A percentile compares a stretch with the other conserved stretches of the same genome.
phyloP scores from a whole-genome alignment of 2,888 invertebrate species.

The Pseudococcus jackbeardsleyi region DNA sequence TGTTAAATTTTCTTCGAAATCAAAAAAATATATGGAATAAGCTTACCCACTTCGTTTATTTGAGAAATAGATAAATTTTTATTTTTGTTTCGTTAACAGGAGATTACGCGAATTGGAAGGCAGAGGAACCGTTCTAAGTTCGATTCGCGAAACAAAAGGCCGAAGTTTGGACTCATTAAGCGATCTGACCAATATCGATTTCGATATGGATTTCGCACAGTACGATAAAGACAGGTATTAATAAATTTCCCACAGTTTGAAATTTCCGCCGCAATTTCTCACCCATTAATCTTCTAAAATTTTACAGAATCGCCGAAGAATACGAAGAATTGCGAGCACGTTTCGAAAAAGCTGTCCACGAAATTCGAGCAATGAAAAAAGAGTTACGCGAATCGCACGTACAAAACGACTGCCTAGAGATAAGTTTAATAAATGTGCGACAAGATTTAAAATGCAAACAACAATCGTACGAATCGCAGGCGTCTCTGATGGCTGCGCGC shows the following conservation, averaged over 20 bases:
- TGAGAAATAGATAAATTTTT: not conserved
- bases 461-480: constrained; percentile 78
- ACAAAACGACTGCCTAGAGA: constrained; percentile 83
- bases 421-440: constrained; percentile 81
- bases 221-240: constrained; percentile 77
- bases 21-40: not conserved
- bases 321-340: constrained; percentile 82
- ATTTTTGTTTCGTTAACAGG: constrained; percentile 67
- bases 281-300: not conserved
- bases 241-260: not conserved
- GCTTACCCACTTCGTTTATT: not conserved
- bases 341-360: constrained; percentile 86
- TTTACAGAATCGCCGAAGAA: constrained; percentile 80
- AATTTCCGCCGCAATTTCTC: not conserved
- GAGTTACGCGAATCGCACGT: constrained; percentile 85
- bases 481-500: constrained; percentile 84
- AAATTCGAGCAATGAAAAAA: constrained; percentile 85
- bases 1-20: no score
- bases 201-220: constrained; percentile 80
- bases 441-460: constrained; percentile 80
- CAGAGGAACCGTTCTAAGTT: constrained; percentile 72
- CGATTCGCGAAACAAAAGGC: constrained; percentile 66
- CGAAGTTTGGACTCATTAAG: constrained; percentile 84
- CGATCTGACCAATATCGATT: constrained; percentile 84
- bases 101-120: constrained; percentile 82